Percentiles rank a stretch among this genome's conserved stretches.
phyloP scores from a whole-genome alignment of 2,113 vertebrate species.

The Trachemys scripta region DNA sequence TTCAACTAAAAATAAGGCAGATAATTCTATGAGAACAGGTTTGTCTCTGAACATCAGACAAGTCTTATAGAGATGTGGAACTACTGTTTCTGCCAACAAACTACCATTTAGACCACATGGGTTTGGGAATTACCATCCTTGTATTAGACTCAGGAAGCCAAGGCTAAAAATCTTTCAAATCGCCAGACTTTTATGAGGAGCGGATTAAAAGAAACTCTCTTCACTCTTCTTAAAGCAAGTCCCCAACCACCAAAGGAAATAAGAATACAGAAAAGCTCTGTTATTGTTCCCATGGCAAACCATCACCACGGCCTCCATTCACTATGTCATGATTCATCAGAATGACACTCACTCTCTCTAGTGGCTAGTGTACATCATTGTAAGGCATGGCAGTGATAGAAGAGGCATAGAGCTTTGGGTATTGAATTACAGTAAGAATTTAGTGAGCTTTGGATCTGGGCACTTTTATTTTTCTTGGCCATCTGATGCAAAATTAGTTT shows the following conservation, averaged over 20 bases:
- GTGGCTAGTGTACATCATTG: background rate
- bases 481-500: background rate
- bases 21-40: conserved; percentile 16
- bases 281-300: background rate
- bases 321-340: background rate
- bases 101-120: background rate
- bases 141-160: conserved; percentile 13
- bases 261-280: background rate
- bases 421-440: background rate
- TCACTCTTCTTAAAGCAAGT: background rate
- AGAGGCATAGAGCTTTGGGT: background rate
- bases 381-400: background rate
- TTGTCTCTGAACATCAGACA: conserved; percentile 39
- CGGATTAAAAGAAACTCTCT: conserved; percentile 2
- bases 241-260: background rate
- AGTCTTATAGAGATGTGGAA: conserved; percentile 4
- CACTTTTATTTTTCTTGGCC: conserved; percentile 17
- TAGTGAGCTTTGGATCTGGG: background rate
- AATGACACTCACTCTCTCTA: background rate
- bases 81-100: background rate
- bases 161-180: conserved; percentile 14
- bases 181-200: background rate
- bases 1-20: conserved; percentile 33
- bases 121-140: background rate
- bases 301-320: background rate